phyloP scores from a whole-genome alignment of 2,888 invertebrate genomes.

The Thecocarcelia acutangulata region DNA sequence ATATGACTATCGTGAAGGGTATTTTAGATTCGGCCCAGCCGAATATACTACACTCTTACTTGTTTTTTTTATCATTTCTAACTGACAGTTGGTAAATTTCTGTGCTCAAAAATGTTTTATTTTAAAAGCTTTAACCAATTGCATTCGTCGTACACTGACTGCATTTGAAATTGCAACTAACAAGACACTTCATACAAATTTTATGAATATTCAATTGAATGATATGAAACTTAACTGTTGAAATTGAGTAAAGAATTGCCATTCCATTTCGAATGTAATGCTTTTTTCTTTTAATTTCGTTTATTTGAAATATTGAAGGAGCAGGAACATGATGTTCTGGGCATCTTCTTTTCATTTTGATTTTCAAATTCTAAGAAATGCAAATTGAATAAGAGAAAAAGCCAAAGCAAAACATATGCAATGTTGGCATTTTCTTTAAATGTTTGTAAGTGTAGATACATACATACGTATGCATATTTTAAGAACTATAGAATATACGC shows the following conservation, averaged over 20 bases:
- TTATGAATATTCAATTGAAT: slow-evolving; percentile 55
- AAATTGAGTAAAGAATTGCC: background rate
- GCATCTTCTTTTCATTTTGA: slow-evolving; percentile 7
- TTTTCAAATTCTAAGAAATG: slow-evolving; percentile 56
- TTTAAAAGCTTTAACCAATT: slow-evolving; percentile 6
- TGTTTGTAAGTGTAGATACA: too few relatives aligned
- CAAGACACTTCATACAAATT: slow-evolving; percentile 57
- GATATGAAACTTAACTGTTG: slow-evolving; percentile 23
- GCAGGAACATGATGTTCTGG: slow-evolving; percentile 27
- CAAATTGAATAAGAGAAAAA: slow-evolving; percentile 44
- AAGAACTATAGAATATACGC: too few relatives aligned
- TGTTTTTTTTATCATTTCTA: slow-evolving; percentile 61
- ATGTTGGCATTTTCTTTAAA: background rate
- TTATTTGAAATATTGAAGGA: slow-evolving; percentile 22
- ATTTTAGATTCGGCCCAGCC: too few relatives aligned
- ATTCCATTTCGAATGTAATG: background rate
- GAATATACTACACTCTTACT: too few relatives aligned
- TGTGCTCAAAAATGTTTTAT: slow-evolving; percentile 48
- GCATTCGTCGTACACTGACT: slow-evolving; percentile 13
- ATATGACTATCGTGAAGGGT: too few relatives aligned
- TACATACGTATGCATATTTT: too few relatives aligned
- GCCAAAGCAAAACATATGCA: slow-evolving; percentile 38
- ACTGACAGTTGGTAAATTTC: slow-evolving; percentile 62
- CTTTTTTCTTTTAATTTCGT: slow-evolving; percentile 12
- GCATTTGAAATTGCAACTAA: slow-evolving; percentile 22